These are phyloP conservation scores for Neelides sp. DNA, from an alignment of 1,140 invertebrate species.

Conservation along the genomic window DNA sequence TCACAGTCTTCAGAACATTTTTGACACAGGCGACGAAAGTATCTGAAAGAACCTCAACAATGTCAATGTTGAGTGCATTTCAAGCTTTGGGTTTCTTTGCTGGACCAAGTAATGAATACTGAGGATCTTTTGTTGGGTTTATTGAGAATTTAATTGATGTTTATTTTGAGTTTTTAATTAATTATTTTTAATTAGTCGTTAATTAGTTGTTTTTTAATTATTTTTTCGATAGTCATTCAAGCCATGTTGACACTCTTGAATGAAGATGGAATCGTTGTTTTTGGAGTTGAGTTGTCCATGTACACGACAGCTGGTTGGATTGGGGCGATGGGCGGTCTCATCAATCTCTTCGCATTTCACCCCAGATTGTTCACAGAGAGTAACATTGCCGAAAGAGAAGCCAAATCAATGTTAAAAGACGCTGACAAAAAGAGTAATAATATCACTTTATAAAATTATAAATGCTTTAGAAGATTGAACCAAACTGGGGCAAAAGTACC, in stretches of 20 bases:
- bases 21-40: conserved; percentile 68
- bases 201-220: too few relatives aligned
- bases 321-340: conserved; percentile 51
- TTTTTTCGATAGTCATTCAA: conserved; percentile 47
- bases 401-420: too few relatives aligned
- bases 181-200: too few relatives aligned
- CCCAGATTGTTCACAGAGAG: conserved; percentile 56
- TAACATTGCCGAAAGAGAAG: conserved; percentile 57
- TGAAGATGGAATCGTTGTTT: conserved; percentile 41
- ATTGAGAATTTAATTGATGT: too few relatives aligned
- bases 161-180: too few relatives aligned
- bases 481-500: too few relatives aligned
- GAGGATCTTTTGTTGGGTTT: not conserved
- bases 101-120: conserved; percentile 56
- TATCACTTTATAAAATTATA: too few relatives aligned
- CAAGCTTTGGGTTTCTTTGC: conserved; percentile 81
- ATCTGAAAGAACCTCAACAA: conserved; percentile 63
- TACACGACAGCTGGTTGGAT: conserved; percentile 72
- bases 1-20: conserved; percentile 73
- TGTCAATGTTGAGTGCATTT: conserved; percentile 69
- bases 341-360: conserved; percentile 62
- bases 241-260: conserved; percentile 59
- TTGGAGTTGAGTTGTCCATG: conserved; percentile 61
- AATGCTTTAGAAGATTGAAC: too few relatives aligned
- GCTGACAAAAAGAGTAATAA: too few relatives aligned